Conservation (phyloP, 2,888 invertebrate species). For the Elegia similella region DNA sequence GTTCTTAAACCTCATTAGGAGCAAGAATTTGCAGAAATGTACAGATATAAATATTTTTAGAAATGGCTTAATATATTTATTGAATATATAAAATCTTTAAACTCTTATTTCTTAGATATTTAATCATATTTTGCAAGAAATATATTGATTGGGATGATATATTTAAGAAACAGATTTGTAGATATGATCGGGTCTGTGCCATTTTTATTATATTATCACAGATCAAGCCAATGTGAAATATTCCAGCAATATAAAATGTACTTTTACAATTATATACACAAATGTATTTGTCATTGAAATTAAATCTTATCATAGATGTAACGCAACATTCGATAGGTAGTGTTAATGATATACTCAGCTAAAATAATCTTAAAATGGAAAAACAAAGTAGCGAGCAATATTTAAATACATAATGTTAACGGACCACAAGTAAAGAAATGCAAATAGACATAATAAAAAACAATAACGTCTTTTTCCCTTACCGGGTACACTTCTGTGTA, state of each 20-base stretch:
- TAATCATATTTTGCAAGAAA: conserved; percentile 7
- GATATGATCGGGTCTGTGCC: conserved; percentile 41
- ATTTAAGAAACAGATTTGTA: conserved; percentile 9
- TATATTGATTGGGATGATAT: conserved; percentile 12
- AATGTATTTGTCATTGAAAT: conserved; percentile 18
- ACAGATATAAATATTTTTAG: not conserved
- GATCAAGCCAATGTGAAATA: conserved; percentile 71
- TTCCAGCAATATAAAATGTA: conserved; percentile 50
- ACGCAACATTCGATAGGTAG: not conserved
- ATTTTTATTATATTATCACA: conserved; percentile 67
- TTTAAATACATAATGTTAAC: not conserved
- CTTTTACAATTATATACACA: conserved; percentile 38
- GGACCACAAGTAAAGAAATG: too few relatives aligned
- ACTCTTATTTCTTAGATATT: conserved; percentile 1
- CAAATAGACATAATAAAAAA: too few relatives aligned
- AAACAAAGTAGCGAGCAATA: not conserved
- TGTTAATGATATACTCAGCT: not conserved
- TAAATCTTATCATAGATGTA: not conserved
- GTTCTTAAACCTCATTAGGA: not conserved
- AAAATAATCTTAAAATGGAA: not conserved
- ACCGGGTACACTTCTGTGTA: too few relatives aligned
- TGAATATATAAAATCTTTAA: conserved; percentile 8
- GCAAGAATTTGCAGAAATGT: not conserved
- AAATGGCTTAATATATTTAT: not conserved
- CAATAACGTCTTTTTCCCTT: too few relatives aligned